These are phyloP conservation scores for Parnassius apollo DNA, from an alignment of 2,888 invertebrate species.

Conservation along the genomic window DNA sequence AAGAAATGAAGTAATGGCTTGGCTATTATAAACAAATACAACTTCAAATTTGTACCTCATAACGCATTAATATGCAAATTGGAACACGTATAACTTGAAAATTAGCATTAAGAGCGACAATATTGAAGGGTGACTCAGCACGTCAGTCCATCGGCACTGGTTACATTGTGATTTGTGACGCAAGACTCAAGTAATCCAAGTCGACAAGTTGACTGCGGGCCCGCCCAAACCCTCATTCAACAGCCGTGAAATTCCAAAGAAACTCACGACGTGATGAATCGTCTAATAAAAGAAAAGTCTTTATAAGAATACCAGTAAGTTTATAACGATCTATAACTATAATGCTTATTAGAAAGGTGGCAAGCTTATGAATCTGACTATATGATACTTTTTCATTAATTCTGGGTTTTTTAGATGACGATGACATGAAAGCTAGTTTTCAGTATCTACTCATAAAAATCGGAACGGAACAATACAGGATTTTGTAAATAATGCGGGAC, in stretches of 20 bases:
- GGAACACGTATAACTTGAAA: constrained; percentile 74
- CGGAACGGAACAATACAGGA: too few species aligned
- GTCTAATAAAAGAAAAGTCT: too few species aligned
- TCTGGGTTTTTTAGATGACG: too few species aligned
- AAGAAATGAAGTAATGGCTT: constrained; percentile 31
- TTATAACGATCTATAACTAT: too few species aligned
- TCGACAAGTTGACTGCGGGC: constrained; percentile 62
- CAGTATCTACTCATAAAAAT: too few species aligned
- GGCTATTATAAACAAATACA: constrained; percentile 39
- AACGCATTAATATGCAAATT: constrained; percentile 77
- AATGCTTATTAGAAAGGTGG: too few species aligned
- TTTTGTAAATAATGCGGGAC: too few species aligned
- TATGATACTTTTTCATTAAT: too few species aligned
- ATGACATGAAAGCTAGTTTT: too few species aligned
- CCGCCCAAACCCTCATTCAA: constrained; percentile 74
- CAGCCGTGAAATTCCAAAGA: constrained; percentile 71
- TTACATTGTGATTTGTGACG: constrained; percentile 52
- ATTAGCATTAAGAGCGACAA: constrained; percentile 77
- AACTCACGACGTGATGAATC: constrained; percentile 3
- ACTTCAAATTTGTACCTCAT: constrained; percentile 47
- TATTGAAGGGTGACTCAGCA: constrained; percentile 75
- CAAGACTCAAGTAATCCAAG: constrained; percentile 57
- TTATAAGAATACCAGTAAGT: too few species aligned
- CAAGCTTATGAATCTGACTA: too few species aligned
- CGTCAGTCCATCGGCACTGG: constrained; percentile 66